phyloP scores from a whole-genome alignment of 64 coral and sea anemone genomes.

The Cladopsammia gracilis region DNA sequence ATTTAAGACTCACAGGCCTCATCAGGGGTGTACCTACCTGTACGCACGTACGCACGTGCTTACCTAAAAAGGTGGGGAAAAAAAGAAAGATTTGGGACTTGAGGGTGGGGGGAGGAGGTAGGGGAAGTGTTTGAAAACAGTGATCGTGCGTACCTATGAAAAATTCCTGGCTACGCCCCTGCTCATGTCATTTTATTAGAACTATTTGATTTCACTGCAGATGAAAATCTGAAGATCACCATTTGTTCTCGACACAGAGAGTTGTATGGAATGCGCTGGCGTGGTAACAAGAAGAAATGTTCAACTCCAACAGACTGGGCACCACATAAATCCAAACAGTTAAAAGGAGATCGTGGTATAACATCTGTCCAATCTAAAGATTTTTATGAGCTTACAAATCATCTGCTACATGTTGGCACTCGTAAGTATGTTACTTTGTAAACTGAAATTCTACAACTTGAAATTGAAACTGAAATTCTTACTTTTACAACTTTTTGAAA shows the following conservation, averaged over 20 bases:
- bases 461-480: no score
- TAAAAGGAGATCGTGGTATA: constrained; percentile 64
- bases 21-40: no score
- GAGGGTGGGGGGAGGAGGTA: no score
- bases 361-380: constrained; percentile 58
- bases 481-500: no score
- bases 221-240: constrained; percentile 13
- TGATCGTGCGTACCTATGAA: no score
- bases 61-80: no score
- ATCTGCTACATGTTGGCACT: constrained; percentile 46
- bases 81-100: no score
- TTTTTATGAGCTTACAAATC: constrained; percentile 52
- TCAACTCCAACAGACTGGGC: constrained; percentile 30
- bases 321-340: constrained; percentile 58
- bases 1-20: no score
- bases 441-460: no score
- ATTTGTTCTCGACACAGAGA: constrained; percentile 61
- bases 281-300: constrained; percentile 53
- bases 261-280: constrained; percentile 38
- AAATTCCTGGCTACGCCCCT: no score
- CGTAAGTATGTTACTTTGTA: constrained; percentile 29
- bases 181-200: constrained; percentile 9
- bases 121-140: no score
- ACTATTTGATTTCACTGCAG: constrained; percentile 12
- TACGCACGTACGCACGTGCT: no score